Percentiles rank a stretch among this genome's conserved stretches.
phyloP scores from a whole-genome alignment of 2,797 vertebrate genomes.

The Bradypodion ventrale region DNA sequence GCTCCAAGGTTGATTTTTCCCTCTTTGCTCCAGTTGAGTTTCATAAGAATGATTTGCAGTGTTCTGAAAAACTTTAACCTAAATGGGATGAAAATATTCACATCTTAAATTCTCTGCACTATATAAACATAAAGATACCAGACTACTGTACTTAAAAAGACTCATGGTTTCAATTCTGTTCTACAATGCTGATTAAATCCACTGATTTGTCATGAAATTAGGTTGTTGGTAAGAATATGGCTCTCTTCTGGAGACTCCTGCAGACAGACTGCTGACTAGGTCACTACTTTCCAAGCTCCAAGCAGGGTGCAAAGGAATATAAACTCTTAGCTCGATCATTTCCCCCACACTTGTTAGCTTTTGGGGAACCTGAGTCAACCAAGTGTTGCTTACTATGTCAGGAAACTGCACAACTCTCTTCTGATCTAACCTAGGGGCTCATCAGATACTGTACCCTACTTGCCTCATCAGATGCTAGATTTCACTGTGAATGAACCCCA shows the following conservation, averaged over 20 bases:
- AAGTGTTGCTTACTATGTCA: not conserved
- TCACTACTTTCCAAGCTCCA: constrained; percentile 52
- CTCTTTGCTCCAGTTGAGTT: constrained; percentile 63
- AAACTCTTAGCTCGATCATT: not conserved
- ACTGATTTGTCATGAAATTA: not conserved
- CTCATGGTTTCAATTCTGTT: not conserved
- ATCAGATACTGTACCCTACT: no score
- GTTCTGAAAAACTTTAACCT: constrained; percentile 68
- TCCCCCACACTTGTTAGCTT: not conserved
- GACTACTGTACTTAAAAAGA: constrained; percentile 48
- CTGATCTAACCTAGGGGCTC: no score
- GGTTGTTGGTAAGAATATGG: constrained; percentile 30
- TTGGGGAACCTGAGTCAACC: not conserved
- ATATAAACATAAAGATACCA: constrained; percentile 47
- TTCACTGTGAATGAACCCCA: no score
- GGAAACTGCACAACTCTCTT: not conserved
- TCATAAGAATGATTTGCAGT: constrained; percentile 66
- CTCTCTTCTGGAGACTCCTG: constrained; percentile 54
- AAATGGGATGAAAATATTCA: constrained; percentile 67
- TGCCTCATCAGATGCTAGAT: no score
- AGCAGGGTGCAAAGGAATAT: not conserved
- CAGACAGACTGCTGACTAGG: constrained; percentile 52
- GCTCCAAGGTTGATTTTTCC: constrained; percentile 64
- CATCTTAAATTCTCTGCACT: constrained; percentile 45
- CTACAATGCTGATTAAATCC: not conserved